Conservation (phyloP, 2,888 invertebrate genomes). For the Oscheius sp. region DNA sequence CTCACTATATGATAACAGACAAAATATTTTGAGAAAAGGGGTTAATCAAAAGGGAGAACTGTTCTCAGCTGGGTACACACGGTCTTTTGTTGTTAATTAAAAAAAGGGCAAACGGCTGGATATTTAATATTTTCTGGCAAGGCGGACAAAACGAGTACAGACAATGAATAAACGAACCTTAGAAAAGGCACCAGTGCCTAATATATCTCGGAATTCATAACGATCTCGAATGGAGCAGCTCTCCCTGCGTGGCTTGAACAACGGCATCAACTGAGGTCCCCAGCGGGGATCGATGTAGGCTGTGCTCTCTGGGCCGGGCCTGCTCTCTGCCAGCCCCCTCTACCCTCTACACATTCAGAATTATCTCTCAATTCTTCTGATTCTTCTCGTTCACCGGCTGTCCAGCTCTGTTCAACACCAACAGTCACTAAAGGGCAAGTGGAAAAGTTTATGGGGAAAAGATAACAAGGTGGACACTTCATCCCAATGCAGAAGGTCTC, state of each 20-base stretch:
- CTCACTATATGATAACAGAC: too few species aligned
- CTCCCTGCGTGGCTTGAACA: conserved; percentile 57
- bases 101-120: too few species aligned
- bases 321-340: conserved; percentile 23
- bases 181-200: conserved; percentile 73
- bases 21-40: too few species aligned
- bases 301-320: conserved; percentile 11
- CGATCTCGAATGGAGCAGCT: conserved; percentile 60
- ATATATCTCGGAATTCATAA: conserved; percentile 71
- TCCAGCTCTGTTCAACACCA: conserved; percentile 8
- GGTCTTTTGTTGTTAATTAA: too few species aligned
- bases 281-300: conserved; percentile 34
- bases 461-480: background rate
- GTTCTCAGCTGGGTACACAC: too few species aligned
- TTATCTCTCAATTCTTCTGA: conserved; percentile 19
- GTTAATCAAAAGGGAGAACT: too few species aligned
- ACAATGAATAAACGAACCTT: conserved; percentile 49
- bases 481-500: too few species aligned
- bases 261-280: conserved; percentile 51
- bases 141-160: background rate
- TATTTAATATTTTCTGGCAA: background rate
- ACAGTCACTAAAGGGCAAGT: background rate
- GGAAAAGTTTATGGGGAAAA: background rate
- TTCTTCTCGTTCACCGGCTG: background rate
- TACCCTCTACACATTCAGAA: conserved; percentile 22